Base-by-base conservation (phyloP, 2,113 vertebrate species). In the Oryzias curvinotus region DNA sequence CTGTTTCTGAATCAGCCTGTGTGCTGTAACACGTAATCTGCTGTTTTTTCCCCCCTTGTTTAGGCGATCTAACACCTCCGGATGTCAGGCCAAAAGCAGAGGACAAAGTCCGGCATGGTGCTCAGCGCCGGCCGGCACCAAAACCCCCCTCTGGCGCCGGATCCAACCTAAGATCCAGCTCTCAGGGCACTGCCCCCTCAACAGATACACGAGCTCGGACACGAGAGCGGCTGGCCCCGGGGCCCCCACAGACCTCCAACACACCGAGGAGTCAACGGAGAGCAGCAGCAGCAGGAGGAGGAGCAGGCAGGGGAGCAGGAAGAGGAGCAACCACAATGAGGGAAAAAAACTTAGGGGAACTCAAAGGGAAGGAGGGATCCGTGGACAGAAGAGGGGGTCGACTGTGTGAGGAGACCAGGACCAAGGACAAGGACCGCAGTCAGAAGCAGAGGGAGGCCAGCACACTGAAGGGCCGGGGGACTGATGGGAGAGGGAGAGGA, bases 11-110 rank as follows among this genome's bases (percentile, higher is more conserved):
- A 89, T 86, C 76, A 66, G 17, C 66, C 36, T 66, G 51, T 66
- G 50, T 48, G 26, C 51, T 76, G 65, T 80, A 82, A 89, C 65
- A 73, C 57, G 59, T 85, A 86, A 88, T 89, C 77, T 75, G 47
- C 53, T 65, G 17, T 48, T 45, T 68, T 52, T 73, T 50, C 65
- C 61, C 65, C 76, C 46, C 84, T 57, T 76, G 44, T 76, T 56
- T 82, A 98, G 96, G 95, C 65, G 96, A 95, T 73, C 91, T 91
- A 89, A 93, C 91, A 85, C 93, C 59, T 82, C 90, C 91, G 78
- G 0, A 93, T 94, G 68, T 91, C 92, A 42, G 90, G 91, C 81
- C 93, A 72, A 96, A 95, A 43, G 91, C 94, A 61, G 95, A 96
- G 92, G 92, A 93, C 88, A 96, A 95, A 73, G 93, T 94, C 77